Percentiles rank a stretch among this genome's conserved stretches.
Evolutionary conservation across 2,113 vertebrate genomes (phyloP).

Genomic region (Rostratula benghalensis): DNA sequence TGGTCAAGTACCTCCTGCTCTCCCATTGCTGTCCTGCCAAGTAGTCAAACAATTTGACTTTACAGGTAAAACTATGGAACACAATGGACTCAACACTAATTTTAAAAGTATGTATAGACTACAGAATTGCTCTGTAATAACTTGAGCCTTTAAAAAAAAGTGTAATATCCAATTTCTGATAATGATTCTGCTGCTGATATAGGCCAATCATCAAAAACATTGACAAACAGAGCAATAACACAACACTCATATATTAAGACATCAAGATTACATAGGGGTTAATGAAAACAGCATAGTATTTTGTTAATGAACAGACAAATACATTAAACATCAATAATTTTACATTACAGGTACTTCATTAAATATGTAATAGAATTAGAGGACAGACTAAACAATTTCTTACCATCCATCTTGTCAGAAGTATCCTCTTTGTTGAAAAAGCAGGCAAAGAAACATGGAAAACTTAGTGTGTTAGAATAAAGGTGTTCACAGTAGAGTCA

Average conservation of each 20-base stretch:
- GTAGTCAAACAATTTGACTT: not conserved
- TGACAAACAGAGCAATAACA: conserved; percentile 5
- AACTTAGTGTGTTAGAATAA: conserved; percentile 84
- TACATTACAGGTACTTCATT: not conserved
- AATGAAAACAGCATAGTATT: not conserved
- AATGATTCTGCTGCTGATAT: not conserved
- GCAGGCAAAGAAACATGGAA: conserved; percentile 84
- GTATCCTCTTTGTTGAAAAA: conserved; percentile 93
- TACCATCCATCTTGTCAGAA: conserved; percentile 99
- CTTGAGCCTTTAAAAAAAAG: not conserved
- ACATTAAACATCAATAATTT: conserved; percentile 21
- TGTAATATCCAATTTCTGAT: not conserved
- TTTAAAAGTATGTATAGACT: not conserved
- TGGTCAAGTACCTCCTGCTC: not conserved
- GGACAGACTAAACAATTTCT: conserved; percentile 78
- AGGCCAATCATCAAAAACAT: not conserved
- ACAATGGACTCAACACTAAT: not conserved
- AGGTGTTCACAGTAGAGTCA: conserved; percentile 54
- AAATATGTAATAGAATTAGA: conserved; percentile 52
- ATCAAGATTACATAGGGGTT: not conserved
- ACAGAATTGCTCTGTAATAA: not conserved
- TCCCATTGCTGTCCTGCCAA: not conserved
- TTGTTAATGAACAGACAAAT: conserved; percentile 21
- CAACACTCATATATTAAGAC: not conserved
- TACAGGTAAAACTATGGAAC: not conserved